Evolutionary conservation across 37 sponge, comb jelly and placozoan genomes (phyloP).

Genomic region (Beroe forskalii): DNA sequence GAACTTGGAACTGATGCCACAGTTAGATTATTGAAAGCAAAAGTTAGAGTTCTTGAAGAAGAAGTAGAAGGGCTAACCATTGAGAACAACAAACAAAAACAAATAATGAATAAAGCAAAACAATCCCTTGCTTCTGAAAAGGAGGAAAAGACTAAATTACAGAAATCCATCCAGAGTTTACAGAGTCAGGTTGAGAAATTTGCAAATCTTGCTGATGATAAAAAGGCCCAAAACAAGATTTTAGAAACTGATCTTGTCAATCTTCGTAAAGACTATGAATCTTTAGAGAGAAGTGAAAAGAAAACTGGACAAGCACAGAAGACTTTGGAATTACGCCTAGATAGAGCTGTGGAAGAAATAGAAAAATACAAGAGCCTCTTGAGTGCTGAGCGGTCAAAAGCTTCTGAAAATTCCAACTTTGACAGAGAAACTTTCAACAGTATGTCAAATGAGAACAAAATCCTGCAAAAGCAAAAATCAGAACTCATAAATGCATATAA

Average conservation of each 20-base stretch:
- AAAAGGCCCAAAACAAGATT: conserved; percentile 72
- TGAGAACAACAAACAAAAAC: conserved; percentile 68
- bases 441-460: conserved; percentile 75
- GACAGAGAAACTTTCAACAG: conserved; percentile 73
- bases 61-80: conserved; percentile 84
- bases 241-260: conserved; percentile 76
- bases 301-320: conserved; percentile 75
- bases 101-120: background rate
- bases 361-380: conserved; percentile 83
- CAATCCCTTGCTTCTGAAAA: conserved; percentile 33
- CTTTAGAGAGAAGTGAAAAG: conserved; percentile 73
- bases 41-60: conserved; percentile 91
- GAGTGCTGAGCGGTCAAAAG: conserved; percentile 15
- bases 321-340: conserved; percentile 80
- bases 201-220: conserved; percentile 69
- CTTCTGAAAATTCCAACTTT: conserved; percentile 2
- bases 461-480: conserved; percentile 83
- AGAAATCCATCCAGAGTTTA: conserved; percentile 66
- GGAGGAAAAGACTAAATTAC: conserved; percentile 69
- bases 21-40: conserved; percentile 88
- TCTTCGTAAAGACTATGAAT: conserved; percentile 85
- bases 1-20: conserved; percentile 71
- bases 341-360: conserved; percentile 91
- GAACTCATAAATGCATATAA: conserved; percentile 94
- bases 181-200: conserved; percentile 77